Evolutionary conservation across 2,797 vertebrate species (phyloP), one percentile per base, ranked within the genome.

Genomic region (Cottoperca gobio): DNA sequence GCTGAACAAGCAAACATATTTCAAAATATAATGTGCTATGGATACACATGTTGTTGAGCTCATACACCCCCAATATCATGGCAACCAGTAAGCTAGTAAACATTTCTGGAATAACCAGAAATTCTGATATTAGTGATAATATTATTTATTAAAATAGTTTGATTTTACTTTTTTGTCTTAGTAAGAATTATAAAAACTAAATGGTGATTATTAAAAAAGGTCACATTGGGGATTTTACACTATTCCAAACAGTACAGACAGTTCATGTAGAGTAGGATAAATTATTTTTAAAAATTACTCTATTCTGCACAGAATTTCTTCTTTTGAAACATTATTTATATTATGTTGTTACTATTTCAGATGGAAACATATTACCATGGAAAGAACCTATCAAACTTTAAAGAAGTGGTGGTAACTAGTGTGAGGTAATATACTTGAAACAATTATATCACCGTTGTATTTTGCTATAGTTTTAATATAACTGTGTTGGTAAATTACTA

Each of bases 321-420:
- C 40, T 60, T 28, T 28, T 60, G 23, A 19, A 43, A 54, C 21
- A 46, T 52, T 12, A 40, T 14, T 46, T 11, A n/a, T 28, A 4
- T 40, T 48, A 23, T 48, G 23, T 33, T 48, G 10, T 49, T 21
- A 55, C 53, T 46, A n/a, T 86, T 84, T 67, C 79, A 88, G 86
- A 86, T 86, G 82, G 5, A 1, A 5, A 4, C 0, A 0, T 67
- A 43, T 73, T 88, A 88, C 50, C 0, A 0, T 17, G 0, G 0
- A 4, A 3, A 14, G 1, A 35, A 16, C 0, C 14, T 86, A 31
- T 0, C 0, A 28, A 12, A 60, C 48, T 81, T 83, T 39, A 62
- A 55, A 73, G 23, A n/a, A 12, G 69, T 88, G 3, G 2, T 53
- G n/a, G 84, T 88, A 17, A 77, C 9, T 2, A 26, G 0, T 6